Percentiles rank a stretch among this genome's conserved stretches.
These are phyloP conservation scores for Dasysyrphus albostriatus DNA, from an alignment of 2,888 invertebrate species.

Conservation along the genomic window DNA sequence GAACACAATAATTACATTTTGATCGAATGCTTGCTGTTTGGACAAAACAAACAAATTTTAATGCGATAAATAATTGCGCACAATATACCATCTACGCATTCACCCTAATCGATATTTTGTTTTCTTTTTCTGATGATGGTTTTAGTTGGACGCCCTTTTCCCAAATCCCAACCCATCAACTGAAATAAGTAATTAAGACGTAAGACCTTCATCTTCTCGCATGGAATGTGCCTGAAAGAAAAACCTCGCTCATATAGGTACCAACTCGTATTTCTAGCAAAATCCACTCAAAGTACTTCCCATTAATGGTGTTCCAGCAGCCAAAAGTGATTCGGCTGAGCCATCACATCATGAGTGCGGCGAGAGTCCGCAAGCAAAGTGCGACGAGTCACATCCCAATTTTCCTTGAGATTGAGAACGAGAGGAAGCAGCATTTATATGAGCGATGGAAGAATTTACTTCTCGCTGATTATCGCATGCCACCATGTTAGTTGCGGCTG, in stretches of 20 bases:
- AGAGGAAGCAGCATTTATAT: conserved; percentile 62
- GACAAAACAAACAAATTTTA: conserved; percentile 18
- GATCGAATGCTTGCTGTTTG: not conserved
- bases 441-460: conserved; percentile 67
- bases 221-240: conserved; percentile 46
- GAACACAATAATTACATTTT: not conserved
- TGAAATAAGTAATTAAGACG: conserved; percentile 72
- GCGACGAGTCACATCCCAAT: conserved; percentile 67
- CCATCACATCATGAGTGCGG: not conserved
- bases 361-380: conserved; percentile 48
- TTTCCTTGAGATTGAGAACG: conserved; percentile 47
- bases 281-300: conserved; percentile 53
- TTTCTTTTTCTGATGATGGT: not conserved
- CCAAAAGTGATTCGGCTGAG: conserved; percentile 53
- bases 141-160: conserved; percentile 10
- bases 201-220: conserved; percentile 34
- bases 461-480: conserved; percentile 75
- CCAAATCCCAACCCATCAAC: conserved; percentile 26
- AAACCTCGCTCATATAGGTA: not conserved
- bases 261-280: conserved; percentile 28
- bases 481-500: conserved; percentile 60
- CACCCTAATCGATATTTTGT: conserved; percentile 28
- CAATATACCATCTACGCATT: conserved; percentile 22
- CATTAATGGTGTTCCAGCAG: conserved; percentile 58
- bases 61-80: conserved; percentile 14